Conservation (phyloP, 92 coral and sea anemone genomes). For the Zoanthus gigantus region DNA sequence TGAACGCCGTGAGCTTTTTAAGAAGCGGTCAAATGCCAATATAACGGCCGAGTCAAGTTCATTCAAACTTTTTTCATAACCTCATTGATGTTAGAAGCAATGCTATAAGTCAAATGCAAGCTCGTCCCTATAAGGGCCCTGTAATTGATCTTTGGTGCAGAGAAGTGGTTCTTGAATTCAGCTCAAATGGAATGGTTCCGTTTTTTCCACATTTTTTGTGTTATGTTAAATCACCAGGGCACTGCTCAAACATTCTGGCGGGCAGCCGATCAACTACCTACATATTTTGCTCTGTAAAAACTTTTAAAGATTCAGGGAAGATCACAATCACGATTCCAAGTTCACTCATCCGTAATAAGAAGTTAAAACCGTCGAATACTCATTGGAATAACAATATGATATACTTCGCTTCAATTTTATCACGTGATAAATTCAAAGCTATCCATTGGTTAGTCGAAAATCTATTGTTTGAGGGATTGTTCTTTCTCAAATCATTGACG, state of each 20-base stretch:
- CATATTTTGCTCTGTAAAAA: conserved; percentile 12
- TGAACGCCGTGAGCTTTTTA: background rate
- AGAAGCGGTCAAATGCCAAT: background rate
- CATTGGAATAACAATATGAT: conserved; percentile 45
- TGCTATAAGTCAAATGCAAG: background rate
- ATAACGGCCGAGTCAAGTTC: background rate
- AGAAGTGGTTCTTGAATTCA: background rate
- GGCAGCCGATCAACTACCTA: background rate
- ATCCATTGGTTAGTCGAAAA: conserved; percentile 5
- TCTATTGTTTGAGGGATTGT: conserved; percentile 6
- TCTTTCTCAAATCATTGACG: background rate
- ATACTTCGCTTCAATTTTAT: conserved; percentile 3
- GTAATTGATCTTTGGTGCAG: background rate
- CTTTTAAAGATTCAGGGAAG: conserved; percentile 9
- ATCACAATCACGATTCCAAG: conserved; percentile 23
- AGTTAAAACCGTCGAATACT: conserved; percentile 21
- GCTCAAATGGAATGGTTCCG: background rate
- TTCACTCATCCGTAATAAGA: conserved; percentile 32
- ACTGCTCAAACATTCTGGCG: background rate
- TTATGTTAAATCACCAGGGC: background rate
- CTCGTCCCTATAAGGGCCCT: background rate
- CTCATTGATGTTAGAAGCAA: background rate
- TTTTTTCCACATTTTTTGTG: background rate
- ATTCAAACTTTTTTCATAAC: background rate
- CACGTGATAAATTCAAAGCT: conserved; percentile 14